Evolutionary conservation across 2,797 vertebrate species (phyloP).

Genomic region (Cynodonichthys magdalenae): DNA sequence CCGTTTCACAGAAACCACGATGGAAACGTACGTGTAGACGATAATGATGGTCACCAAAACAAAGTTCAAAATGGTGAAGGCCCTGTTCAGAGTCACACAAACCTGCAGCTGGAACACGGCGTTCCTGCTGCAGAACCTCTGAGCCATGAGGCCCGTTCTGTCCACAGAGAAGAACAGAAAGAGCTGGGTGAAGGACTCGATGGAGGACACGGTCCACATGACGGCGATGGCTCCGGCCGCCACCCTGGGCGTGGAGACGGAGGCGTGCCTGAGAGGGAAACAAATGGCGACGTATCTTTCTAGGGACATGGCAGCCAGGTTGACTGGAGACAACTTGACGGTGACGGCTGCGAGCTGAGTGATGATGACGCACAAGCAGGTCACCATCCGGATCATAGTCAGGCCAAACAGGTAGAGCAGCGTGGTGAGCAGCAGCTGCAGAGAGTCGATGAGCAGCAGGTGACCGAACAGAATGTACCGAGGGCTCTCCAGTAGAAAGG

Average conservation of each 20-base stretch:
- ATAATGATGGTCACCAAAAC: slow-evolving; percentile 43
- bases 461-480: slow-evolving; percentile 74
- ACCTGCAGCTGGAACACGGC: slow-evolving; percentile 17
- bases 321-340: slow-evolving; percentile 56
- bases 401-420: slow-evolving; percentile 56
- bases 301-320: slow-evolving; percentile 66
- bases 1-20: slow-evolving; percentile 44
- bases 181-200: slow-evolving; percentile 38
- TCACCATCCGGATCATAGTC: slow-evolving; percentile 35
- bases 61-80: slow-evolving; percentile 47
- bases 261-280: slow-evolving; percentile 61
- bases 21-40: slow-evolving; percentile 57
- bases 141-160: not conserved
- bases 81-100: slow-evolving; percentile 13
- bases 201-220: slow-evolving; percentile 49
- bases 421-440: slow-evolving; percentile 49
- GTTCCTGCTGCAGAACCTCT: slow-evolving; percentile 10
- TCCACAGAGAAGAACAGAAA: slow-evolving; percentile 32
- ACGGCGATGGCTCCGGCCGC: slow-evolving; percentile 29
- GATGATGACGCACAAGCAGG: slow-evolving; percentile 39
- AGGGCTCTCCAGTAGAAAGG: slow-evolving; percentile 55
- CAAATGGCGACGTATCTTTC: slow-evolving; percentile 70
- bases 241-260: slow-evolving; percentile 27
- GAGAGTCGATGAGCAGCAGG: slow-evolving; percentile 68
- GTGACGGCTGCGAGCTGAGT: slow-evolving; percentile 11